Evolutionary conservation across 2,888 invertebrate genomes (phyloP), one percentile per base, ranked within the genome.

Genomic region (Euplagia quadripunctaria): DNA sequence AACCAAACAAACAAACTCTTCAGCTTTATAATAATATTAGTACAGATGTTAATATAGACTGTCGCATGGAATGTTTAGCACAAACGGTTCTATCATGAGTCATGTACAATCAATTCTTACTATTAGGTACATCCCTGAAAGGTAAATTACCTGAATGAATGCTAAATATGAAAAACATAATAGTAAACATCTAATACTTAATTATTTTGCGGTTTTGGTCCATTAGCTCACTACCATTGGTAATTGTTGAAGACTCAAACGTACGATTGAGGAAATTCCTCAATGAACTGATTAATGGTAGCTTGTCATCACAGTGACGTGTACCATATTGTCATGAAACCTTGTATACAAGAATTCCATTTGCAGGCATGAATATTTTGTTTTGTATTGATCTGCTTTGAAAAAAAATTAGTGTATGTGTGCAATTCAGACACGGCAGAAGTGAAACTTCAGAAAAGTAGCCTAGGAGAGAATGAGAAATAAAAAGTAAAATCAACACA

Each of bases 91-190:
- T 5, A 31, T 14, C 31, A 31, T 61, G 12, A 20, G 31, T 61
- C 58, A 58, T 58, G 20, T 11, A 20, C 58, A 61, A 4, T 20
- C 4, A 9, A 20, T 58, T 58, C 20, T 11, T 12, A n/a, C n/a
- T 55, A 55, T n/a, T n/a, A 58, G 4, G 20, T 58, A 31, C 12
- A 20, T 61, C 14, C 61, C 31, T 31, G 14, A 61, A 31, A 61
- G 61, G 61, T 61, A 31, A 12, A 31, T 61, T 31, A 61, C 61
- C 31, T 61, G 31, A 61, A 61, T 61, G 31, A 64, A 64, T 63
- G 41, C 5, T 41, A 31, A 31, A 52, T 31, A 55, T 61, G 61
- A 61, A 31, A 31, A 61, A 61, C 61, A 31, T 12, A 31, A 61
- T 61, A 12, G 61, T 61, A 61, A 61, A 61, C 20, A 61, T 58